Base-by-base conservation (phyloP, 2,113 vertebrate genomes). In the Corythaeola cristata region DNA sequence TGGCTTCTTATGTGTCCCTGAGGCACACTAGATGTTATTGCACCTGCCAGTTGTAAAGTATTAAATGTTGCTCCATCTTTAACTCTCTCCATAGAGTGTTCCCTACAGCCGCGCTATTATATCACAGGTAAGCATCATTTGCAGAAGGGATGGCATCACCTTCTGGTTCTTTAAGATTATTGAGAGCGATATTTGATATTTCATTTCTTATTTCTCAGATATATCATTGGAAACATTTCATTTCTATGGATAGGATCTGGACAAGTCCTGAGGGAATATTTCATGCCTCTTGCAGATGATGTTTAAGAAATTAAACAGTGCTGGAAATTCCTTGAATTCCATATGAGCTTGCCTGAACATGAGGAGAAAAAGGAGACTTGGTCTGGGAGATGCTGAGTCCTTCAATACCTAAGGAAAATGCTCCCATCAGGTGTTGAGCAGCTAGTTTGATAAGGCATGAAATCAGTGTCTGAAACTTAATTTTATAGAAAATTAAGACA, bases 401-500 rank as follows among this genome's bases (percentile, higher is more conserved):
- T 73, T 67, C 68, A 78, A 11, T 58, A 93, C 11, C 18, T 77
- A 26, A 74, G 45, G 22, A 73, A 76, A 95, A 74, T 7, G 24
- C 10, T 50, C 6, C 27, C 33, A 81, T 21, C 44, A 69, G 28
- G 11, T 87, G 14, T 87, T 89, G 33, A 91, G 53, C 45, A 90
- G 45, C 44, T 69, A 39, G 56, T 81, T 52, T 56, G 49, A 85
- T 75, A 49, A 87, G 45, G 35, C 44, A 41, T 67, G 33, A 92
- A 90, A 89, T 82, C 71, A 76, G 23, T 44, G 15, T 33, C 41
- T 93, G 80, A 91, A 96, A 58, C 45, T 67, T 86, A 77, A 95
- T 95, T 92, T 94, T 72, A 39, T 16, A 50, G 73, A 89, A 95
- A 95, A 89, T 92, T 71, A 93, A 92, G 82, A 81, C 33, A 37